These are phyloP conservation scores for Mesorhabditis belari DNA, from an alignment of 2,888 invertebrate genomes.

Conservation along the genomic window DNA sequence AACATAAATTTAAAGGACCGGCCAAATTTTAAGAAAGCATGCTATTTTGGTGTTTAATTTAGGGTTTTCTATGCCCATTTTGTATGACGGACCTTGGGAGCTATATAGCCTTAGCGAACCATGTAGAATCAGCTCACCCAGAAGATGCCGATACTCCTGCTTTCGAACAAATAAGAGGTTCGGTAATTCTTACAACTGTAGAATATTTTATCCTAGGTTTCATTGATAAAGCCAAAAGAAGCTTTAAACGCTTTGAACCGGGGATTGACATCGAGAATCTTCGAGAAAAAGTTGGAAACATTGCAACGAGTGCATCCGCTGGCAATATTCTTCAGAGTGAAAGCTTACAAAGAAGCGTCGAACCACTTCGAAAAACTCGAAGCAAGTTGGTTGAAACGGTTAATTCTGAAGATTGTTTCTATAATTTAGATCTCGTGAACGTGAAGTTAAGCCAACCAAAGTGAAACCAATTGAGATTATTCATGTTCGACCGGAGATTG, in stretches of 20 bases:
- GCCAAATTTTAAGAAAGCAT: too few species aligned
- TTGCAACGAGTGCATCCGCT: slow-evolving; percentile 1
- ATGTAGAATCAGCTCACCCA: slow-evolving; percentile 76
- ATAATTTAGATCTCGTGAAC: background rate
- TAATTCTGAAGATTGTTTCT: background rate
- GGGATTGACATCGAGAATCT: slow-evolving; percentile 17
- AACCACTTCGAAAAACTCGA: slow-evolving; percentile 9
- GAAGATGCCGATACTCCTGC: slow-evolving; percentile 60
- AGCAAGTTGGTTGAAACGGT: background rate
- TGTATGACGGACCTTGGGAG: slow-evolving; percentile 84
- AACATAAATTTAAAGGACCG: too few species aligned
- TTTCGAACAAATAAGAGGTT: slow-evolving; percentile 56
- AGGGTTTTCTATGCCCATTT: slow-evolving; percentile 90
- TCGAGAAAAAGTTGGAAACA: slow-evolving; percentile 9
- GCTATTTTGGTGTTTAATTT: slow-evolving; percentile 53
- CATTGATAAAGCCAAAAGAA: slow-evolving; percentile 76
- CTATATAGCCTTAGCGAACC: slow-evolving; percentile 72
- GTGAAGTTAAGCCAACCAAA: background rate
- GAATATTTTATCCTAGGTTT: slow-evolving; percentile 50
- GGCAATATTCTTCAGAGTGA: slow-evolving; percentile 11
- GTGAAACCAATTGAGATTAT: background rate
- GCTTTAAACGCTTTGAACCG: slow-evolving; percentile 29
- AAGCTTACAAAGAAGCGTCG: slow-evolving; percentile 8
- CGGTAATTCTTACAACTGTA: background rate
- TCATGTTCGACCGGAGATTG: slow-evolving; percentile 6